Conservation (phyloP, 2,888 invertebrate species). For the Ophioninae sp. region DNA sequence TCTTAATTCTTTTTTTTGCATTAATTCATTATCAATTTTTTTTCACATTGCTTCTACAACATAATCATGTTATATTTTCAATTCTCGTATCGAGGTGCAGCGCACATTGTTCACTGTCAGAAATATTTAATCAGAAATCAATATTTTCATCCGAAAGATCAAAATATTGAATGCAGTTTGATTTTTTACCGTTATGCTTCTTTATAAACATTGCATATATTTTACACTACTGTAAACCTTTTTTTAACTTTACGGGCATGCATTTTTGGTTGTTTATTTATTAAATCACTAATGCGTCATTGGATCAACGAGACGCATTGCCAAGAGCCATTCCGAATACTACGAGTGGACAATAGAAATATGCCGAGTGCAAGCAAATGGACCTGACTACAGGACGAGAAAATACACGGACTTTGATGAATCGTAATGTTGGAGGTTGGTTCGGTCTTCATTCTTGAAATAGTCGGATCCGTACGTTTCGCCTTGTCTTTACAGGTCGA, state of each 20-base stretch:
- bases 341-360: conserved; percentile 19
- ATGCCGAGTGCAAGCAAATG: conserved; percentile 43
- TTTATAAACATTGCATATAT: too few relatives aligned
- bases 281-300: not conserved
- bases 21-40: too few relatives aligned
- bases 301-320: not conserved
- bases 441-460: conserved; percentile 38
- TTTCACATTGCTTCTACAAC: not conserved
- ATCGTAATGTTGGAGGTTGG: conserved; percentile 33
- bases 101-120: too few relatives aligned
- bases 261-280: not conserved
- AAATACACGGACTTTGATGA: conserved; percentile 34
- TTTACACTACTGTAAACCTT: too few relatives aligned
- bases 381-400: conserved; percentile 38
- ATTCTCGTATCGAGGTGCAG: not conserved
- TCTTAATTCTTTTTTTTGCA: too few relatives aligned
- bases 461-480: conserved; percentile 26
- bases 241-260: not conserved
- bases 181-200: not conserved
- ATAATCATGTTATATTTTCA: not conserved
- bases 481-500: conserved; percentile 35
- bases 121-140: not conserved
- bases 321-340: not conserved
- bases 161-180: not conserved
- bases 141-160: not conserved